These are phyloP conservation scores for Lasioglossum malachurum DNA, from an alignment of 2,888 invertebrate genomes.

Conservation along the genomic window DNA sequence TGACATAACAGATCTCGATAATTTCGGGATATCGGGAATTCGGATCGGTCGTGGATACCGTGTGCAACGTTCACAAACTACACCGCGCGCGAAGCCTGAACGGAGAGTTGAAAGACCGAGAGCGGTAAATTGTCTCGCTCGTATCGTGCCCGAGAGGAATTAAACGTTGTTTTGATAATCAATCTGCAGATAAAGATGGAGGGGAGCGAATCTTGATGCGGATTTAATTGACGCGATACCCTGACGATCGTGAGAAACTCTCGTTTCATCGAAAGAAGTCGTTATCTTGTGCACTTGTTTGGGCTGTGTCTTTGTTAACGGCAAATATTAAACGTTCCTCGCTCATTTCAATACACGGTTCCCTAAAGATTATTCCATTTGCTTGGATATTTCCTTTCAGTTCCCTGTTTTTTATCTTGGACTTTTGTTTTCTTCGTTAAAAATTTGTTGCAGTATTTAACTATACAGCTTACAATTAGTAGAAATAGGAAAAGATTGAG, in stretches of 20 bases:
- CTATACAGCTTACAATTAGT: no score
- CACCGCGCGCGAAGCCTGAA: slow-evolving; percentile 23
- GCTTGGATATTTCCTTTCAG: neutral
- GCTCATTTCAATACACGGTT: neutral
- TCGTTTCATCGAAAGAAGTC: neutral
- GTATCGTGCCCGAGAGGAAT: slow-evolving; percentile 43
- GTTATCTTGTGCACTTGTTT: neutral
- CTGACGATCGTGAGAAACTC: slow-evolving; percentile 41
- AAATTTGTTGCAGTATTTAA: neutral
- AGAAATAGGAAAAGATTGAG: no score
- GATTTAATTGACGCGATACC: slow-evolving; percentile 48
- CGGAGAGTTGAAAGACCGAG: slow-evolving; percentile 51
- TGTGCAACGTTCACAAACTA: slow-evolving; percentile 37
- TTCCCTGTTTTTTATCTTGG: neutral
- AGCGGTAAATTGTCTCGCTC: slow-evolving; percentile 52
- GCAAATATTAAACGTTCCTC: neutral
- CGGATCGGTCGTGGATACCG: slow-evolving; percentile 30
- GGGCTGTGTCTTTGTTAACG: neutral
- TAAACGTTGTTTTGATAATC: slow-evolving; percentile 50
- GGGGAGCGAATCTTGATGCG: slow-evolving; percentile 49
- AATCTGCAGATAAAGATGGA: slow-evolving; percentile 25
- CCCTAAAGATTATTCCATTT: neutral
- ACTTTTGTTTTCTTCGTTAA: neutral
- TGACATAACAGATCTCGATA: slow-evolving; percentile 44
- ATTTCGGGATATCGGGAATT: slow-evolving; percentile 52